These are phyloP conservation scores for Stomatorhinus walkeri DNA, from an alignment of 2,797 vertebrate species.

Conservation along the genomic window DNA sequence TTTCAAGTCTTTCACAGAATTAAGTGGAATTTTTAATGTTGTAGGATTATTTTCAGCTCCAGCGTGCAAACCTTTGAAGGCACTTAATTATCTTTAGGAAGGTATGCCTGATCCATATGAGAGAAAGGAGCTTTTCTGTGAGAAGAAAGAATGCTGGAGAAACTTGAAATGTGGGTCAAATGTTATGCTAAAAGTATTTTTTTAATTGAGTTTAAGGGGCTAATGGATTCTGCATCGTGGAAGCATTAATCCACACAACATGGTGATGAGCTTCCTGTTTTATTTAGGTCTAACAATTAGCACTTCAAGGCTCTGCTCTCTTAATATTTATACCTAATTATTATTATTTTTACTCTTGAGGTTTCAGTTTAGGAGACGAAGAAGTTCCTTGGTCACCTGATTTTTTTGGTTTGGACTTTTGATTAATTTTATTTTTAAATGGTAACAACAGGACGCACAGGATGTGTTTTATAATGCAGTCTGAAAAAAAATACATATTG, in stretches of 20 bases:
- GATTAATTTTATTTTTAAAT: neutral
- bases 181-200: constrained; percentile 22
- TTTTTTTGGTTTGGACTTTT: neutral
- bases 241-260: constrained; percentile 20
- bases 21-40: constrained; percentile 28
- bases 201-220: constrained; percentile 30
- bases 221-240: constrained; percentile 20
- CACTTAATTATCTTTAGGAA: constrained; percentile 18
- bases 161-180: constrained; percentile 13
- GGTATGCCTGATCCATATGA: neutral
- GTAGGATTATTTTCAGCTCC: constrained; percentile 24
- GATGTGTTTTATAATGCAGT: neutral
- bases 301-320: neutral
- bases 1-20: constrained; percentile 28
- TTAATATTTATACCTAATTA: neutral
- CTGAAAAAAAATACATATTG: neutral
- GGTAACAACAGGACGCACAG: neutral
- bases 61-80: neutral
- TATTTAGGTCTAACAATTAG: constrained; percentile 9
- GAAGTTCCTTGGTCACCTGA: neutral
- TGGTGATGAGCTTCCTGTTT: constrained; percentile 14
- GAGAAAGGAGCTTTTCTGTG: neutral
- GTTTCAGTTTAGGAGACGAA: neutral
- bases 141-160: neutral
- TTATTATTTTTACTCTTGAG: neutral